phyloP scores from a whole-genome alignment of 2,113 vertebrate genomes.

The Balaeniceps rex region DNA sequence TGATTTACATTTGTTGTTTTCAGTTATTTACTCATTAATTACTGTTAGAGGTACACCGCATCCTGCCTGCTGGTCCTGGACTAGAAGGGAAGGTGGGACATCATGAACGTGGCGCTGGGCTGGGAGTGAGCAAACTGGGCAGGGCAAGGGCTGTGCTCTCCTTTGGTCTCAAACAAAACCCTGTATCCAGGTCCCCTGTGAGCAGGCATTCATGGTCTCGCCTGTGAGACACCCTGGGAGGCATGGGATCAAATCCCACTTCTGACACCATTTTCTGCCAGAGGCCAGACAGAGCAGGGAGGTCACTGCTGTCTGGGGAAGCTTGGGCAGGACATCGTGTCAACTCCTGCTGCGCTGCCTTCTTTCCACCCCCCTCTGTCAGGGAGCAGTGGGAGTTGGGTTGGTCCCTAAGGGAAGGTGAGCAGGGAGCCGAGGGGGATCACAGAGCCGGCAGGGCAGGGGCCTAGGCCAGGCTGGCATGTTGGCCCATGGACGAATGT shows the following conservation, averaged over 20 bases:
- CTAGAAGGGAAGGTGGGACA: background rate
- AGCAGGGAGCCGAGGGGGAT: background rate
- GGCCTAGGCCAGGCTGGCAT: no score
- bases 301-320: background rate
- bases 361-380: background rate
- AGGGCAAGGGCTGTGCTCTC: background rate
- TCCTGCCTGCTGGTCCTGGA: background rate
- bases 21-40: background rate
- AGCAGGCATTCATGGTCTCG: background rate
- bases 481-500: fast-evolving
- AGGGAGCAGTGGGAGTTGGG: background rate
- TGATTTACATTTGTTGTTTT: background rate
- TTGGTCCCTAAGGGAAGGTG: background rate
- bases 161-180: background rate
- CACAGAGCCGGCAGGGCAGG: no score
- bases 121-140: fast-evolving
- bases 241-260: background rate
- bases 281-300: background rate
- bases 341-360: background rate
- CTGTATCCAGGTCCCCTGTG: background rate
- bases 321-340: fast-evolving
- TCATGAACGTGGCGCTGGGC: fast-evolving
- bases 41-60: background rate
- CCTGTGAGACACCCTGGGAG: background rate
- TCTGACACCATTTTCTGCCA: background rate